These are phyloP conservation scores for Sarcophaga caerulescens DNA, from an alignment of 2,888 invertebrate species.

Conservation along the genomic window DNA sequence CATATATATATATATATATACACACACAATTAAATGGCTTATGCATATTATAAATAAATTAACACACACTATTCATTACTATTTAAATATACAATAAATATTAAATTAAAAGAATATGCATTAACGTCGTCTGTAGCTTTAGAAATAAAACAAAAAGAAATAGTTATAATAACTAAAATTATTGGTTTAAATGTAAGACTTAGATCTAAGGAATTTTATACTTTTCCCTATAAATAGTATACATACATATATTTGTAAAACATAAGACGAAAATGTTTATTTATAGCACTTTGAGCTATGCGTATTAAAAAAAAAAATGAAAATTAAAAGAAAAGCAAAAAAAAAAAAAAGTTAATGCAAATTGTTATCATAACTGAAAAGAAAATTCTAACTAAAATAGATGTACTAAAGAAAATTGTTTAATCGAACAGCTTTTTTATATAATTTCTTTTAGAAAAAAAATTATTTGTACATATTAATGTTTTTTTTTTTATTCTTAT, in stretches of 20 bases:
- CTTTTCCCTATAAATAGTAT: constrained; percentile 59
- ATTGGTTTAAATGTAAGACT: constrained; percentile 59
- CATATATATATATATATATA: background rate
- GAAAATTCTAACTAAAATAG: constrained; percentile 37
- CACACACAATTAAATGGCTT: constrained; percentile 40
- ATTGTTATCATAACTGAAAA: constrained; percentile 40
- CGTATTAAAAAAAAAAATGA: constrained; percentile 39
- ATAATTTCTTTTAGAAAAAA: constrained; percentile 7
- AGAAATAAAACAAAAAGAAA: constrained; percentile 69
- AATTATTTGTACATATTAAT: constrained; percentile 57
- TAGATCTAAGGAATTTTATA: constrained; percentile 62
- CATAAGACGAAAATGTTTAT: constrained; percentile 70
- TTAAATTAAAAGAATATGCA: constrained; percentile 72
- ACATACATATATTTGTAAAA: constrained; percentile 63
- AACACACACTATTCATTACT: constrained; percentile 46
- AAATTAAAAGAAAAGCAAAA: constrained; percentile 22
- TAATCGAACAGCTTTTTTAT: constrained; percentile 48
- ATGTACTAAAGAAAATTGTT: constrained; percentile 43
- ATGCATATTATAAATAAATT: constrained; percentile 46
- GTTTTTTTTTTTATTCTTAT: background rate
- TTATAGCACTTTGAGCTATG: constrained; percentile 70
- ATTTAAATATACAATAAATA: constrained; percentile 68
- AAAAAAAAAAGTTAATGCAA: constrained; percentile 32
- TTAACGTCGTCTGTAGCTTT: constrained; percentile 52
- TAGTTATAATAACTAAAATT: constrained; percentile 57